Percentiles rank a stretch among this genome's conserved stretches.
Conservation (phyloP, 2,113 vertebrate species). For the Gila orcuttii region DNA sequence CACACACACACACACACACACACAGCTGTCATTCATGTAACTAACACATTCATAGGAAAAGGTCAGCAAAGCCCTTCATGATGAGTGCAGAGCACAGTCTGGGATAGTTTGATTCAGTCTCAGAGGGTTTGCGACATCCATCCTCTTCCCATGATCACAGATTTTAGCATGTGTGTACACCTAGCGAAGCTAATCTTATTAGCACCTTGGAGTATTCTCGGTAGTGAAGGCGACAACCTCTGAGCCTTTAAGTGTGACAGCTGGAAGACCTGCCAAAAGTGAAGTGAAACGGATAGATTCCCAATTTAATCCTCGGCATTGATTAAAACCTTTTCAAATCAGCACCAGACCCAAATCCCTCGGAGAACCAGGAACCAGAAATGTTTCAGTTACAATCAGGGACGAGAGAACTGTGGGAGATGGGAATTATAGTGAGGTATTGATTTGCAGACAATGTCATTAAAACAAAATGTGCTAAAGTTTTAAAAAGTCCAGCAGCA, state of each 20-base stretch:
- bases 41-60: slow-evolving; percentile 24
- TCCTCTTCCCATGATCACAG: slow-evolving; percentile 32
- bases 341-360: slow-evolving; percentile 5
- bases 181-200: slow-evolving; percentile 40
- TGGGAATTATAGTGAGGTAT: slow-evolving; percentile 14
- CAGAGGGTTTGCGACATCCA: slow-evolving; percentile 18
- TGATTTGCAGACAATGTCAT: slow-evolving; percentile 17
- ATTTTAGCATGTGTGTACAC: slow-evolving; percentile 27
- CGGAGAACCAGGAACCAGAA: slow-evolving; percentile 1
- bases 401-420: slow-evolving; percentile 7
- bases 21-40: slow-evolving; percentile 3
- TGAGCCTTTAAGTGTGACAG: slow-evolving; percentile 20
- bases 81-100: slow-evolving; percentile 1
- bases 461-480: background rate
- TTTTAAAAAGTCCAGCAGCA: slow-evolving; percentile 1
- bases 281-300: slow-evolving; percentile 35
- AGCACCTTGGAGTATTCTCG: slow-evolving; percentile 35
- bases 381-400: slow-evolving; percentile 29
- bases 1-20: background rate
- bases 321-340: slow-evolving; percentile 36
- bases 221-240: slow-evolving; percentile 17
- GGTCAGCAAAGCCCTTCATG: slow-evolving; percentile 23
- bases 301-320: slow-evolving; percentile 25
- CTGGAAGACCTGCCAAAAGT: slow-evolving; percentile 27
- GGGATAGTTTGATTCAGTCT: slow-evolving; percentile 31